Base-by-base conservation (phyloP, 2,113 vertebrate species). In the Elephas maximus region DNA sequence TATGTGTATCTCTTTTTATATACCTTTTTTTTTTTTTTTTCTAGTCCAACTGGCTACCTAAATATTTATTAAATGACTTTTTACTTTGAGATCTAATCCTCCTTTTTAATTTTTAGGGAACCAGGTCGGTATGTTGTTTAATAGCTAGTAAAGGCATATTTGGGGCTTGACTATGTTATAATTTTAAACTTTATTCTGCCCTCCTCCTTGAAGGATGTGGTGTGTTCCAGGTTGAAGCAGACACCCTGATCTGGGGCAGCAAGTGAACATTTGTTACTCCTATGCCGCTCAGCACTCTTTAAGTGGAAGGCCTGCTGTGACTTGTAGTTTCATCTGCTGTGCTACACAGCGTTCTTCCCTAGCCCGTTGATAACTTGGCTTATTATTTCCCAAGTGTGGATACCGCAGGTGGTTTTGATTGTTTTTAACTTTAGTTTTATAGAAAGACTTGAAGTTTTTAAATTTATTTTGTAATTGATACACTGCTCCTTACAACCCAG, bases 351-450 rank as follows among this genome's bases (percentile, higher is more conserved):
- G 44, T 81, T 37, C 48, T 93, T 84, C 73, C 65, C 73, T 37
- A 77, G 67, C 51, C 73, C 23, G 37, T 9, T 24, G 0, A 3
- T 79, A 69, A 90, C 60, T 94, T 65, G 51, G 65, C 28, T 95
- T 4, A 73, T 90, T 79, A 37, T 17, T 94, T 79, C 92, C 48
- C 60, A 94, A 24, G 20, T 92, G 28, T 26, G 17, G 15, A 28
- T 77, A 41, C 11, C 11, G 11, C 37, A 15, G 30, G 51, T 83
- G 79, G 10, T 85, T 88, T 88, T 5, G 2, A 62, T 65, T 92
- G 95, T 33, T 96, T 24, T 23, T 18, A 20, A 67, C 23, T 84
- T 33, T 88, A 88, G 24, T 92, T 95, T 96, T 90, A 83, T 84
- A 83, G 86, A 87, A 89, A 95, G 37, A 88, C 15, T 41, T 76